Evolutionary conservation across 2,797 vertebrate genomes (phyloP).

Genomic region (Arctocebus calabarensis): DNA sequence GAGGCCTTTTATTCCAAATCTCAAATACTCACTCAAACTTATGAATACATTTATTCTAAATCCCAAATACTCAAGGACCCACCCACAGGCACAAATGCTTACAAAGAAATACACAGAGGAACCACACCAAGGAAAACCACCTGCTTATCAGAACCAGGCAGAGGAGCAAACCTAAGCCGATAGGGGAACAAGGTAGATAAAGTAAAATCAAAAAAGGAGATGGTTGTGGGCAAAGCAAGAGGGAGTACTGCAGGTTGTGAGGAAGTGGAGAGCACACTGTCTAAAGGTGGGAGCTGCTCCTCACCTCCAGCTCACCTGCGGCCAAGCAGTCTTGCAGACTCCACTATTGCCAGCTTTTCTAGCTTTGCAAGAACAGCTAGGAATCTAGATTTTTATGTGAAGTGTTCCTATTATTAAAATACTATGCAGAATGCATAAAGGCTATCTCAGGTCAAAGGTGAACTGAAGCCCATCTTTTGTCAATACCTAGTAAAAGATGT

Average conservation of each 20-base stretch:
- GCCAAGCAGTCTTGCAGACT: neutral
- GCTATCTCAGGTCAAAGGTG: neutral
- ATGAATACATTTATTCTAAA: neutral
- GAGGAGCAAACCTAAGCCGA: neutral
- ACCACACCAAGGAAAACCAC: neutral
- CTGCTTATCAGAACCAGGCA: neutral
- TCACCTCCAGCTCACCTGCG: neutral
- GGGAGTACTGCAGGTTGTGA: neutral
- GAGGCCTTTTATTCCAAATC: neutral
- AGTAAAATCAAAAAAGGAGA: neutral
- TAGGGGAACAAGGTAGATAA: neutral
- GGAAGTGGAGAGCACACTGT: accelerated
- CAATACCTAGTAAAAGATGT: neutral
- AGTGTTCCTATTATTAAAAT: neutral
- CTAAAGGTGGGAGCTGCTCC: neutral
- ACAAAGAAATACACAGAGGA: neutral
- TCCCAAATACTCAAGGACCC: neutral
- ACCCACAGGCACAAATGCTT: neutral
- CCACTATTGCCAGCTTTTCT: neutral
- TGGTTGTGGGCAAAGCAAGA: neutral
- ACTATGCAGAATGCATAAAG: neutral
- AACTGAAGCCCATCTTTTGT: neutral
- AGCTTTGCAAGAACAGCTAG: neutral
- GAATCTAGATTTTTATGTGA: neutral
- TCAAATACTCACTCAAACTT: neutral